These are phyloP conservation scores for Aquatica leii DNA, from an alignment of 2,888 invertebrate species.

Conservation along the genomic window DNA sequence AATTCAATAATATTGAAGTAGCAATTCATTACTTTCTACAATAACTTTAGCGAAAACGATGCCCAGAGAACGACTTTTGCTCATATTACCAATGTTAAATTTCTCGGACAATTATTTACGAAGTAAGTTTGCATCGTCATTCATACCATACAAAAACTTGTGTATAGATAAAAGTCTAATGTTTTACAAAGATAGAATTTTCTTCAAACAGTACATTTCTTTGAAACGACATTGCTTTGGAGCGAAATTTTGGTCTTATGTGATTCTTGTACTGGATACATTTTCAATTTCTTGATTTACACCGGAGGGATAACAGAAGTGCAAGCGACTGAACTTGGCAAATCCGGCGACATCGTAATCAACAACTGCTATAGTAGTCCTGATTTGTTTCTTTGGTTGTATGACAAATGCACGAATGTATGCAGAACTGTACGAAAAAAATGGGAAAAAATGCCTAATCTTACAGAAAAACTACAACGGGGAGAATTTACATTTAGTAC, in stretches of 20 bases:
- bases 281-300: not conserved
- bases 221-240: not conserved
- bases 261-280: not conserved
- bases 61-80: not conserved
- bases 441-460: not conserved
- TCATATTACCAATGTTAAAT: not conserved
- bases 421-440: conserved; percentile 4
- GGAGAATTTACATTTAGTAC: conserved; percentile 4
- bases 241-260: not conserved
- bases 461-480: not conserved
- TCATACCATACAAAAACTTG: not conserved
- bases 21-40: not conserved
- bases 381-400: conserved; percentile 8
- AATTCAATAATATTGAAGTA: no score
- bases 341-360: not conserved
- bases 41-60: not conserved
- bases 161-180: not conserved
- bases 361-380: conserved; percentile 20
- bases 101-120: not conserved
- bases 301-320: not conserved
- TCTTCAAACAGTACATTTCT: no score
- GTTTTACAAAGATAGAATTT: not conserved
- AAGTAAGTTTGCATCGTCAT: not conserved
- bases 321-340: not conserved
- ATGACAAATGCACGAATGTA: not conserved